Base-by-base conservation (phyloP, 2,888 invertebrate species). In the Halictus quadricinctus region DNA sequence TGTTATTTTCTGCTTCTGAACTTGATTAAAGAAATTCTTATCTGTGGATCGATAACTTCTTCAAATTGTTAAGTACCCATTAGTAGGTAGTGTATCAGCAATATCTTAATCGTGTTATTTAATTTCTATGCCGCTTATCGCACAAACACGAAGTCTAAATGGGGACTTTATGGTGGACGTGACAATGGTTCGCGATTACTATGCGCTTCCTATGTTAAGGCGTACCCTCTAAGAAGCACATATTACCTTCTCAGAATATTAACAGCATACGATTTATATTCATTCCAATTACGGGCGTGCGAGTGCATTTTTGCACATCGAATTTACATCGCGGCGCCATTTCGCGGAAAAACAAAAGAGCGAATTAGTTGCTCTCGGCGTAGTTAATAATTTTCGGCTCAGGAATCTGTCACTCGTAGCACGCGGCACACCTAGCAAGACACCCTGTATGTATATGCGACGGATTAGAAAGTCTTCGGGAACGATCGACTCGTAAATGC, bases 401-500 rank as follows among this genome's bases (percentile, higher is more conserved):
- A 72, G 83, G 83, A 84, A 83, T 84, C 84, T 83, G 83, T 84
- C 84, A 79, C 75, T 60, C 54, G 69, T 70, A 76, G 84, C 86
- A 84, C 83, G 84, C 88, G 89, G 87, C 89, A 79, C 81, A 76
- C 81, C 84, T 79, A 74, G 76, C 79, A 66, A 41, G 82, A 88
- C 82, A 84, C 81, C 79, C 74, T 87, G 80, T 78, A 81, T 48
- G 76, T 89, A 76, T 77, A 82, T 77, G 72, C 69, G 74, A 60
- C 77, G 84, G 87, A 90, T 89, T 89, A 89, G 89, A 89, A 89
- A 89, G 89, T 89, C 85, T 76, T 82, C 87, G 79, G 85, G 87
- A 88, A 88, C 85, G 87, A 89, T 89, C 81, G 75, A 78, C 85
- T 88, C 87, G 88, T 81, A 83, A 88, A 85, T 81, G 88, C 84